Evolutionary conservation across 2,797 vertebrate genomes (phyloP), one percentile per base, ranked within the genome.

Genomic region (Siniperca undulata): DNA sequence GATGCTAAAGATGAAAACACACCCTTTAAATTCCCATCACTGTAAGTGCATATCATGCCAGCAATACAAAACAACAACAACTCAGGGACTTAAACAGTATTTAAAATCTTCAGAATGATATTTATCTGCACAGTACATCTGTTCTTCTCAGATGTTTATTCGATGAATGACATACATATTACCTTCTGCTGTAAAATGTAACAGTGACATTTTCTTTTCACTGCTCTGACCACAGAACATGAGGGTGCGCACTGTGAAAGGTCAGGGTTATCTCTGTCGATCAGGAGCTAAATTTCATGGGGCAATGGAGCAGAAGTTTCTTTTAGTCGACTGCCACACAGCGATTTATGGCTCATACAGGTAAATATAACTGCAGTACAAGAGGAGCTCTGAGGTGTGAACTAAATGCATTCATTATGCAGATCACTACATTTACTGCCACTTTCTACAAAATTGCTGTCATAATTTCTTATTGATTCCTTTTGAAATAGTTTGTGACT

Each of bases 281-380:
- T 97, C 97, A 52, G 99, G 98, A 88, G 96, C 96, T 69, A 99
- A 97, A 95, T 99, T 99, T 92, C 94, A 97, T 80, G 98, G 99
- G 20, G 96, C 95, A 89, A 96, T 99, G 97, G 96, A 96, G 88
- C 97, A 99, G 93, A 99, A 95, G 89, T 99, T 99, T 95, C 91
- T 99, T 68, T 93, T 99, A 85, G 92, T 97, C 55, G 99, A 99
- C 90, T 99, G 97, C 89, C 97, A 97, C 62, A 99, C 97, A 77
- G 97, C 96, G 13, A 92, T 99, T 84, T 99, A 97, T 70, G 99
- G 99, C 88, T 98, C 98, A 76, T 99, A 99, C 95, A 99, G 98
- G 98, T 99, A 97, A 97, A 89, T 46, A 36, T 38, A 65, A 70
- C 24, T 58, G 50, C 46, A 20, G 27, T 17, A 34, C 14, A 76